phyloP scores from a whole-genome alignment of 2,888 invertebrate species.

The Metallyticus violacea region DNA sequence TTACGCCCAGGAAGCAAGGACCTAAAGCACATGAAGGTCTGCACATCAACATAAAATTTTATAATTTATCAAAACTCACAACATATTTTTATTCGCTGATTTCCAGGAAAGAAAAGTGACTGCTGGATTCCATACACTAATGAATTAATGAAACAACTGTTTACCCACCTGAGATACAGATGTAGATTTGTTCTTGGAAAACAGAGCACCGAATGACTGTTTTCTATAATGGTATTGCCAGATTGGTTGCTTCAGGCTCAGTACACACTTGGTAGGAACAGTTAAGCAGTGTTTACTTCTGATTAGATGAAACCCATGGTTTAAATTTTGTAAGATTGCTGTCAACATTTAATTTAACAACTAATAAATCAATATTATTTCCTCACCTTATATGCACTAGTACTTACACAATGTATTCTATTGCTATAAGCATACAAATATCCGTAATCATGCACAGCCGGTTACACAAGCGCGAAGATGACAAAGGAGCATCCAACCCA shows the following conservation, averaged over 20 bases:
- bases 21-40: no score
- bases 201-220: no score
- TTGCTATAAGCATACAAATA: no score
- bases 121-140: no score
- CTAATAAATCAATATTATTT: neutral
- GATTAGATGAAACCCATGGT: neutral
- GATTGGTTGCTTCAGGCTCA: neutral
- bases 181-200: neutral
- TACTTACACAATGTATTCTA: no score
- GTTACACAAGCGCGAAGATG: neutral
- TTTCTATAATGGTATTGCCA: neutral
- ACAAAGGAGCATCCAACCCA: neutral
- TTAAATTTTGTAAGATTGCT: neutral
- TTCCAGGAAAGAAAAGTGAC: no score
- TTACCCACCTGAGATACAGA: neutral
- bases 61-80: no score
- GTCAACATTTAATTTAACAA: neutral
- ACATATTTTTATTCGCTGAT: no score
- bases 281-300: neutral
- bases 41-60: no score
- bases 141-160: no score
- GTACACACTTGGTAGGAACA: neutral
- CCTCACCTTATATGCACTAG: neutral
- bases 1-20: no score
- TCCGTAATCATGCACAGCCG: neutral